Evolutionary conservation across 1,140 invertebrate species (phyloP).

Genomic region (Rhagoletis zephyria): DNA sequence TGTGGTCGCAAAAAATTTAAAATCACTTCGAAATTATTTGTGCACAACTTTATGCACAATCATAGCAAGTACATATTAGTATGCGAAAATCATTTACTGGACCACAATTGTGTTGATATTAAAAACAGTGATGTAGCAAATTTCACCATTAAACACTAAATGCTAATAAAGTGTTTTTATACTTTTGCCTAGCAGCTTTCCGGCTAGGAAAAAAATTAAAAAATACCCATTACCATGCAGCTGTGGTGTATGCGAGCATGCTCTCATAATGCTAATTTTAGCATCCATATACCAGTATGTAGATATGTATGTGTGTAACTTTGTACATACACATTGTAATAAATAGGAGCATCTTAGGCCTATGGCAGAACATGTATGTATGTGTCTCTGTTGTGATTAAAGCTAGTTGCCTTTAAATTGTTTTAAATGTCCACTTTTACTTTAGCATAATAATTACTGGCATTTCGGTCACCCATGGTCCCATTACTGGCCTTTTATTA

Average conservation of each 20-base stretch:
- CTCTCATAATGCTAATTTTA: background rate
- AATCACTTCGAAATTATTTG: background rate
- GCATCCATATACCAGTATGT: background rate
- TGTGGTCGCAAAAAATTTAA: background rate
- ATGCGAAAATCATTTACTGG: background rate
- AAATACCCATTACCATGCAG: background rate
- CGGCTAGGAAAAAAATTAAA: background rate
- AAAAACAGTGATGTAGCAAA: constrained; percentile 16
- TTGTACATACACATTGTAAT: too few species aligned
- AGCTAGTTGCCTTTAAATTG: too few species aligned
- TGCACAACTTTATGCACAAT: background rate
- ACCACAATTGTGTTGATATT: background rate
- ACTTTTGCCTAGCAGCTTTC: background rate
- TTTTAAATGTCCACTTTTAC: too few species aligned
- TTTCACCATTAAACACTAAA: constrained; percentile 10
- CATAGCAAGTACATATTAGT: background rate
- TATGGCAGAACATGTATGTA: too few species aligned
- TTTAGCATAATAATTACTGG: too few species aligned
- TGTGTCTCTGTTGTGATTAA: too few species aligned
- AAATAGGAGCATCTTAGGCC: too few species aligned
- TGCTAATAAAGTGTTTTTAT: background rate
- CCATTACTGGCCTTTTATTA: too few species aligned
- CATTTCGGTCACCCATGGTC: too few species aligned
- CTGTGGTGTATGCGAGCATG: background rate
- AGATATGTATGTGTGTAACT: too few species aligned